Base-by-base conservation (phyloP, 2,113 vertebrate genomes). In the Abramis brama region DNA sequence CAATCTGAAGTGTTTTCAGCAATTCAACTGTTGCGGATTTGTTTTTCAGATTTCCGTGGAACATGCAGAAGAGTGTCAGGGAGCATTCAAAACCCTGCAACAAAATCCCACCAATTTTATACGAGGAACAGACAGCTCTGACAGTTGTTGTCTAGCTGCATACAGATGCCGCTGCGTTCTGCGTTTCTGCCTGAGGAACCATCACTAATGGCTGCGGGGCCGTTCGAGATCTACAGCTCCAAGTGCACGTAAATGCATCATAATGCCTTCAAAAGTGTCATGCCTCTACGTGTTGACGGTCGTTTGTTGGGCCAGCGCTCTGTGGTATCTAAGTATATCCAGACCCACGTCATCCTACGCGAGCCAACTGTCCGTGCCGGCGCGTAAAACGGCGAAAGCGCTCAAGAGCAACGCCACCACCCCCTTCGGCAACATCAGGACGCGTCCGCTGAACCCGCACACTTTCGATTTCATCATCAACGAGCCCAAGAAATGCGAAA, bases 261-360 rank as follows among this genome's bases (percentile, higher is more conserved):
- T 94, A 94, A 99, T 99, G 98, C 96, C 98, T 95, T 99, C 97
- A 81, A 99, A 99, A 91, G 97, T 98, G 85, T 99, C 98, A 81
- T 99, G 98, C 90, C 95, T 99, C 11, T 99, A 99, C 27, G 90
- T 99, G 88, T 90, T 99, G 96, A 99, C 98, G 30, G 97, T 99
- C 70, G 96, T 99, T 91, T 99, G 98, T 89, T 99, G 98, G 98
- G 98, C 98, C 83, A 98, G 98, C 0, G 98, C 97, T 90, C 96
- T 99, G 79, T 99, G 98, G 98, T 99, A 99, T 90, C 87, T 99
- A 88, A 98, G 98, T 55, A 92, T 98, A 82, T 97, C 97, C 57
- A 96, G 97, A 27, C 97, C 98, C 3, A 97, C 97, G 39, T 95
- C 97, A 68, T 96, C 97, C 0, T 97, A 98, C 62, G 94, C 96